These are phyloP conservation scores for Mus pahari DNA, from an alignment of 2,113 vertebrate species.

Conservation along the genomic window DNA sequence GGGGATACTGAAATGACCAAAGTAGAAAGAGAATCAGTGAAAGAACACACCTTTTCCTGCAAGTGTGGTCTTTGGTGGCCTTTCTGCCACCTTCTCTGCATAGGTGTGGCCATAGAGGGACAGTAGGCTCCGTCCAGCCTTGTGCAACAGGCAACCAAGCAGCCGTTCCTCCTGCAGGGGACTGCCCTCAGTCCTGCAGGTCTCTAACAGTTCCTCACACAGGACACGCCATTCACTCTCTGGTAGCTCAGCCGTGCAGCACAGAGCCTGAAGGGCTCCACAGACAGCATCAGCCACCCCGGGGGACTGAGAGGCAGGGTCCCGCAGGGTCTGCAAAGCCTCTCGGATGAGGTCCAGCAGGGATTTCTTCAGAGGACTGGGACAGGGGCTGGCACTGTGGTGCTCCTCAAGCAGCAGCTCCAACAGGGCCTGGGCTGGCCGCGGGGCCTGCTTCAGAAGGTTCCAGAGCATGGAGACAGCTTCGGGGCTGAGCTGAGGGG, in stretches of 20 bases:
- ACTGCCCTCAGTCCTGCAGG: conserved; percentile 85
- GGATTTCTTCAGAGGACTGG: conserved; percentile 86
- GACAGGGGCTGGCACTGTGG: neutral
- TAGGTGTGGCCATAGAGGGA: conserved; percentile 88
- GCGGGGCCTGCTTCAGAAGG: conserved; percentile 88
- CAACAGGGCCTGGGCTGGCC: conserved; percentile 89
- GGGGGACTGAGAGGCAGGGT: conserved; percentile 65
- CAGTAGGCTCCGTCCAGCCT: conserved; percentile 85
- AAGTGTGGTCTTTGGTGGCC: conserved; percentile 82
- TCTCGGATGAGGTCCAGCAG: conserved; percentile 91
- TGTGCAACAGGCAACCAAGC: conserved; percentile 91
- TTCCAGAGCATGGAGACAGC: conserved; percentile 88
- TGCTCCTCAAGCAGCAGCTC: conserved; percentile 88
- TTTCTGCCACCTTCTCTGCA: conserved; percentile 88
- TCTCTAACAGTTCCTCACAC: conserved; percentile 90
- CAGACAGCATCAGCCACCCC: conserved; percentile 88
- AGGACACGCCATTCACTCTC: conserved; percentile 87
- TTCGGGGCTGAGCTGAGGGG: conserved; percentile 83
- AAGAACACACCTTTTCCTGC: conserved; percentile 88
- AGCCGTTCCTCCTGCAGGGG: conserved; percentile 90
- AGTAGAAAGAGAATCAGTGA: neutral
- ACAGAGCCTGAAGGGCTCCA: conserved; percentile 88
- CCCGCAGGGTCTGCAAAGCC: conserved; percentile 83
- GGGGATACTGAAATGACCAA: neutral
- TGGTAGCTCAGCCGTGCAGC: conserved; percentile 83